Evolutionary conservation across 2,797 vertebrate genomes (phyloP).

Genomic region (Glossophaga mutica): DNA sequence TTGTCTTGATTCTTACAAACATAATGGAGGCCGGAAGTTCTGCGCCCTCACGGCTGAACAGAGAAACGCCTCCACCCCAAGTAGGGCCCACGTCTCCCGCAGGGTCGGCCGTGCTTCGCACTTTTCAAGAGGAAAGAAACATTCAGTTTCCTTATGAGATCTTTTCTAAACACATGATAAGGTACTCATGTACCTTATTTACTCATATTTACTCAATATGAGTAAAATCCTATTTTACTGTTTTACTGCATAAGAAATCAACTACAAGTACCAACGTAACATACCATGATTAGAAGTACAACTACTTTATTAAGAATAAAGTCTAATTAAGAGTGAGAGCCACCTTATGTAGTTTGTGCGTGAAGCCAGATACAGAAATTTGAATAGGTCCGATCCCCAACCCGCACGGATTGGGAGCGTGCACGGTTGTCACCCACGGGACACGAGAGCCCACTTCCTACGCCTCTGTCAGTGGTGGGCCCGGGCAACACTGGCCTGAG

Average conservation of each 20-base stretch:
- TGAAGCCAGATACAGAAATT: background rate
- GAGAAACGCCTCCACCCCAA: background rate
- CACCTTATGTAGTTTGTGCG: background rate
- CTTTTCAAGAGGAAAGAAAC: background rate
- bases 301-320: background rate
- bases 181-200: too few relatives aligned
- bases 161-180: background rate
- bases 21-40: background rate
- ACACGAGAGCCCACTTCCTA: background rate
- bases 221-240: background rate
- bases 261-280: background rate
- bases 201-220: too few relatives aligned
- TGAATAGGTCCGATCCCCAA: background rate
- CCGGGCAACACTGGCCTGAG: background rate
- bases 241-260: background rate
- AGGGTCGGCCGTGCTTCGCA: background rate
- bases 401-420: background rate
- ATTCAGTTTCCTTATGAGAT: background rate
- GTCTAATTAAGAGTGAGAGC: background rate
- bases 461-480: background rate
- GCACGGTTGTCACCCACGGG: background rate
- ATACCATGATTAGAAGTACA: background rate
- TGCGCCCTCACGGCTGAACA: background rate
- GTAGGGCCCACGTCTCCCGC: background rate
- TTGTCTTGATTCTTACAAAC: background rate